These are phyloP conservation scores for Heliconius nattereri DNA, from an alignment of 1,140 invertebrate genomes.

Conservation along the genomic window DNA sequence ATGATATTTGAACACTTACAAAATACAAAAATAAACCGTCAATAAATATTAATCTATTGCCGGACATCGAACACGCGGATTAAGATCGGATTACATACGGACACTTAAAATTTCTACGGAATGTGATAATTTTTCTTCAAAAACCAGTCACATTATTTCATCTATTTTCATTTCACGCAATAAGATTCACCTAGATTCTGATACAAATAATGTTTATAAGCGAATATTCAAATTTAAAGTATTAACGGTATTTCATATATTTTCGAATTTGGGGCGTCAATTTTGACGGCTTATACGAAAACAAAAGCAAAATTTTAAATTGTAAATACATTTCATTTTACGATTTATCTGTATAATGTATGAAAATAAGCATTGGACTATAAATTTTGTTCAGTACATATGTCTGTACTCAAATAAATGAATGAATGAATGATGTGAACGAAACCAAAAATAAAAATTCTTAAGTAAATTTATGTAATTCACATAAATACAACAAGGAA, in stretches of 20 bases:
- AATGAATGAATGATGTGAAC: too few species aligned
- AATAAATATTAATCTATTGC: conserved; percentile 72
- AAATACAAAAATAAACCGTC: conserved; percentile 67
- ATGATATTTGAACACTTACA: conserved; percentile 75
- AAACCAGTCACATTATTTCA: conserved; percentile 4
- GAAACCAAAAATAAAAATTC: neutral
- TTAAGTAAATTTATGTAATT: neutral
- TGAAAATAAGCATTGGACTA: too few species aligned
- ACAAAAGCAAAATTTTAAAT: neutral
- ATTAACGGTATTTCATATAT: neutral
- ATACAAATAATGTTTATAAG: neutral
- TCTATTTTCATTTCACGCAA: neutral
- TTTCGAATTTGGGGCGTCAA: neutral
- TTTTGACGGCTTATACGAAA: neutral
- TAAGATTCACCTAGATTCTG: neutral
- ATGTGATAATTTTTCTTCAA: conserved; percentile 17
- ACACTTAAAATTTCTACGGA: conserved; percentile 18
- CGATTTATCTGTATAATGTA: neutral
- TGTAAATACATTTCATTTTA: neutral
- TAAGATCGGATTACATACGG: conserved; percentile 55
- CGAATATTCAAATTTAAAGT: neutral
- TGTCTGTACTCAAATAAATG: too few species aligned
- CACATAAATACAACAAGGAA: conserved; percentile 25
- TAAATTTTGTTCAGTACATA: too few species aligned
- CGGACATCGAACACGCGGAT: conserved; percentile 57